Conservation (phyloP, 2,113 vertebrate genomes). For the Podarcis cretensis region DNA sequence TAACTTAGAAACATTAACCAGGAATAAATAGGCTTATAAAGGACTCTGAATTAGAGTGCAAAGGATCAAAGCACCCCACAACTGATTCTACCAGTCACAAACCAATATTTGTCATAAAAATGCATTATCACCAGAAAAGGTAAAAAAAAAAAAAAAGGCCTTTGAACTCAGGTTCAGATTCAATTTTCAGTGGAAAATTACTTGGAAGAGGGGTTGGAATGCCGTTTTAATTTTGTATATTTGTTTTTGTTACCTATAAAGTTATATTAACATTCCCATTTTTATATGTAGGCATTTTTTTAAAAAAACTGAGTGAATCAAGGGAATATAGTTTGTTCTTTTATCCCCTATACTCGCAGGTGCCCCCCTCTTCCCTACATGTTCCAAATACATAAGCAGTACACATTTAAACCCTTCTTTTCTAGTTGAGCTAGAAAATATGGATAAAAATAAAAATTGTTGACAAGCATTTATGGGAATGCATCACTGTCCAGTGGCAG, state of each 20-base stretch:
- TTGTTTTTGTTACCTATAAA: not conserved
- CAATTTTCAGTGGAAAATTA: not conserved
- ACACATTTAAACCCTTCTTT: not conserved
- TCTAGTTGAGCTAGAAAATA: not conserved
- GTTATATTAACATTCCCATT: not conserved
- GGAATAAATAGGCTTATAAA: not conserved
- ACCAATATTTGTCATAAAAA: not conserved
- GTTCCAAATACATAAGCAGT: constrained; percentile 8
- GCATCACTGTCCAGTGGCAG: not conserved
- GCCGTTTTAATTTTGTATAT: not conserved
- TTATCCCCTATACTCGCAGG: not conserved
- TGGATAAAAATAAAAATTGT: constrained; percentile 16
- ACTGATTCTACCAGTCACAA: not conserved
- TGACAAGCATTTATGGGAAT: not conserved
- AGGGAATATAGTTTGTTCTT: not conserved
- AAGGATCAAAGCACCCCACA: not conserved
- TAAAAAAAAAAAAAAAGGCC: not conserved
- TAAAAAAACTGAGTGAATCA: not conserved
- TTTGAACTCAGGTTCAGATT: not conserved
- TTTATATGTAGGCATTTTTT: not conserved
- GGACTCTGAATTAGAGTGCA: not conserved
- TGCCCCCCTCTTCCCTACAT: not conserved
- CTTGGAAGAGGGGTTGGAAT: not conserved
- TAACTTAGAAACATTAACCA: not conserved
- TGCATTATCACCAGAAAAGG: not conserved